Percentiles rank a stretch among this genome's conserved stretches.
Evolutionary conservation across 2,113 vertebrate genomes (phyloP).

Genomic region (Abramis brama): DNA sequence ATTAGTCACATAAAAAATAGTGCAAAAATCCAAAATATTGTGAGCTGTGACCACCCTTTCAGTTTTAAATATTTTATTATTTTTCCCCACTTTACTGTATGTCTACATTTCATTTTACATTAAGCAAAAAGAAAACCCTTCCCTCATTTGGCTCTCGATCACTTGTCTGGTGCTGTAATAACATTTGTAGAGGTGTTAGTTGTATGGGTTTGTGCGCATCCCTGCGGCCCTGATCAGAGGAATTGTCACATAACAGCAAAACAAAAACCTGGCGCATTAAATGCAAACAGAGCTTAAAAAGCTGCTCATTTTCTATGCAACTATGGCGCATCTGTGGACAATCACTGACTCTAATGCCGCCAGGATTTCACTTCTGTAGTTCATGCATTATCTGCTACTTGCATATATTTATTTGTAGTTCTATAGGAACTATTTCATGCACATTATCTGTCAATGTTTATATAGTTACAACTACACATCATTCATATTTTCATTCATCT

Average conservation of each 20-base stretch:
- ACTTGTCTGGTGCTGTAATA: slow-evolving; percentile 16
- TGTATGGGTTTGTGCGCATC: neutral
- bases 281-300: neutral
- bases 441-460: neutral
- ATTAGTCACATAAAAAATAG: neutral
- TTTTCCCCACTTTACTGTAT: neutral
- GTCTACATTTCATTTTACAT: too few species aligned
- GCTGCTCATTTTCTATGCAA: slow-evolving; percentile 6
- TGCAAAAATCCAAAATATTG: neutral
- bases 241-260: neutral
- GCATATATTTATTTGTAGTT: neutral
- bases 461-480: neutral
- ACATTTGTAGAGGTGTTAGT: slow-evolving; percentile 1
- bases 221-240: neutral
- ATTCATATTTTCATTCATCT: neutral
- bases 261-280: neutral
- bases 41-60: neutral
- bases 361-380: neutral
- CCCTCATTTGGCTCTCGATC: neutral
- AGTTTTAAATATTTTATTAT: neutral
- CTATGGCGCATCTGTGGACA: neutral
- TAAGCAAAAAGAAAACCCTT: neutral
- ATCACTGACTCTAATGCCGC: neutral
- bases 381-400: neutral
- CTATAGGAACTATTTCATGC: neutral